Conservation (phyloP, 2,888 invertebrate genomes). For the Drosophila fulvimacula region DNA sequence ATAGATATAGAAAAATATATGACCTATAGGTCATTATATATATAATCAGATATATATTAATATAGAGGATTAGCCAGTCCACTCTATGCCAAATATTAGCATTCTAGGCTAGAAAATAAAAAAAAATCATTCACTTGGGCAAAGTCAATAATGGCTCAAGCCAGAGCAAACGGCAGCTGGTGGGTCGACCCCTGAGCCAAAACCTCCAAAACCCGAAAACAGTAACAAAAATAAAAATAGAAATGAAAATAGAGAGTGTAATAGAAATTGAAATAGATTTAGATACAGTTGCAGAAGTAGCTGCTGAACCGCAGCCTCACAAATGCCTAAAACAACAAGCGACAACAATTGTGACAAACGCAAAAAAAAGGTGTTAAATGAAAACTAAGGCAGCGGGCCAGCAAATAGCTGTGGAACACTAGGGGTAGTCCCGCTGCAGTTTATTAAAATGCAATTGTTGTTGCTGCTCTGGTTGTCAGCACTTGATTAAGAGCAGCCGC, state of each 20-base stretch:
- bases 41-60: neutral
- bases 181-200: neutral
- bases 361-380: conserved; percentile 68
- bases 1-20: too few relatives aligned
- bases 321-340: conserved; percentile 67
- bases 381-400: conserved; percentile 57
- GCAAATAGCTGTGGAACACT: neutral
- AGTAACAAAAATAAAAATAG: conserved; percentile 24
- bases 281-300: conserved; percentile 48
- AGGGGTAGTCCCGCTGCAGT: conserved; percentile 39
- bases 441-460: conserved; percentile 77
- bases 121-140: conserved; percentile 42
- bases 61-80: neutral
- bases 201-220: conserved; percentile 15
- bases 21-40: too few relatives aligned
- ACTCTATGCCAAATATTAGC: neutral
- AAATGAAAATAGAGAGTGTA: conserved; percentile 14
- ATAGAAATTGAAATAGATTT: conserved; percentile 39
- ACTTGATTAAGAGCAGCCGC: conserved; percentile 77
- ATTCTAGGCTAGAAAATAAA: neutral
- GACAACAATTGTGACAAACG: conserved; percentile 57
- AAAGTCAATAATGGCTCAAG: conserved; percentile 63
- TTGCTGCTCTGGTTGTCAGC: conserved; percentile 68
- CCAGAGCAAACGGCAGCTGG: conserved; percentile 44
- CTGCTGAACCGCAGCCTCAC: conserved; percentile 35